These are phyloP conservation scores for Masticophis lateralis DNA, from an alignment of 2,797 vertebrate genomes.

Conservation along the genomic window DNA sequence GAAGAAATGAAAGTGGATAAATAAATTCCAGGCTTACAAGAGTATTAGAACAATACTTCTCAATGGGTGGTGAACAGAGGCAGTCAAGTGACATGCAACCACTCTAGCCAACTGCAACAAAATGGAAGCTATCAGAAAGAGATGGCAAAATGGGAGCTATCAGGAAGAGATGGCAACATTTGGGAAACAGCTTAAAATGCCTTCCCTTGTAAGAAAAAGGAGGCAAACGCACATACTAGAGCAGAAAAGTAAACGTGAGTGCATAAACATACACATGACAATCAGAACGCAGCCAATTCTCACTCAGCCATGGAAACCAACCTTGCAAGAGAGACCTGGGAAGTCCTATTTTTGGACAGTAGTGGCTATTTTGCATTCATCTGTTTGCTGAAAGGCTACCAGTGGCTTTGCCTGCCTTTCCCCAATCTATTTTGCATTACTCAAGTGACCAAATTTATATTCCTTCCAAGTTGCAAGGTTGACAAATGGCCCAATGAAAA, in stretches of 20 bases:
- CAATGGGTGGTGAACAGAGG: not conserved
- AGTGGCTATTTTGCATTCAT: not conserved
- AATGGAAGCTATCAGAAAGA: not conserved
- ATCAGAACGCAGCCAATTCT: not conserved
- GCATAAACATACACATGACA: not conserved
- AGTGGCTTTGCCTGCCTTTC: not conserved
- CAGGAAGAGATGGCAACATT: not conserved
- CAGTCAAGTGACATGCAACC: not conserved
- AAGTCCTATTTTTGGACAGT: not conserved
- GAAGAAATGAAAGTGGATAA: constrained; percentile 20
- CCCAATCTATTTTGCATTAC: not conserved
- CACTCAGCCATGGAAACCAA: not conserved
- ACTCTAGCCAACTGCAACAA: not conserved
- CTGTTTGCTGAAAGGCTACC: not conserved
- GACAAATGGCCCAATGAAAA: not conserved
- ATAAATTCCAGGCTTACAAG: constrained; percentile 14
- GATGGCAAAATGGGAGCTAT: not conserved
- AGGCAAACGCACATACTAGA: not conserved
- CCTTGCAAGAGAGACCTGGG: not conserved
- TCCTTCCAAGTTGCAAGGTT: not conserved
- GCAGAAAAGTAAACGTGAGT: not conserved
- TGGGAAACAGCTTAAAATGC: not conserved
- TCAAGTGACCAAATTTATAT: not conserved
- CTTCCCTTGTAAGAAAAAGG: not conserved
- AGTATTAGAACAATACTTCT: not conserved